Conservation (phyloP, 2,888 invertebrate genomes). For the Rhamnusium bicolor region DNA sequence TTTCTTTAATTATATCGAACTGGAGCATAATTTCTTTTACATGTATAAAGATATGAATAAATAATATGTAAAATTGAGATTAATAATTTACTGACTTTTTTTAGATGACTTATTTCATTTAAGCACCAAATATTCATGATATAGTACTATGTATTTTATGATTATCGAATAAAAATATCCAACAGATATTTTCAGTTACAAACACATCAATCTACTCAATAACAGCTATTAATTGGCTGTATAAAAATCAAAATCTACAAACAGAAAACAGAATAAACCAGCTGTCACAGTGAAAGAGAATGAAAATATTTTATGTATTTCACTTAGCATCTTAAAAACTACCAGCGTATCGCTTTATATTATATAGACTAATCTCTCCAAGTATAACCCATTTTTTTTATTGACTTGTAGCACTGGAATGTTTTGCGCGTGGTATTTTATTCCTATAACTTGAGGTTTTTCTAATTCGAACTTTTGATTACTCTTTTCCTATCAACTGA, state of each 20-base stretch:
- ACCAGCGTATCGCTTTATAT: too few relatives aligned
- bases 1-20: not conserved
- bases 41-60: slow-evolving; percentile 54
- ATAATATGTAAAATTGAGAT: slow-evolving; percentile 49
- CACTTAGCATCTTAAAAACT: too few relatives aligned
- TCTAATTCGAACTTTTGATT: too few relatives aligned
- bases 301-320: not conserved
- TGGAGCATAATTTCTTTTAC: slow-evolving; percentile 23
- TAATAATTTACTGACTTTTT: slow-evolving; percentile 20
- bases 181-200: slow-evolving; percentile 1
- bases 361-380: too few relatives aligned
- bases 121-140: slow-evolving; percentile 51
- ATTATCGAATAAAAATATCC: slow-evolving; percentile 22
- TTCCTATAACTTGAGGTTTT: too few relatives aligned
- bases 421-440: too few relatives aligned
- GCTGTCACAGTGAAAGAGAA: not conserved
- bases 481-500: too few relatives aligned
- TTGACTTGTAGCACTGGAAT: too few relatives aligned
- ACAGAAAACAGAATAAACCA: slow-evolving; percentile 31
- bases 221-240: slow-evolving; percentile 39
- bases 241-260: slow-evolving; percentile 39
- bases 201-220: slow-evolving; percentile 34
- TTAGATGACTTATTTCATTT: slow-evolving; percentile 32
- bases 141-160: slow-evolving; percentile 33
- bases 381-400: too few relatives aligned